Base-by-base conservation (phyloP, 2,888 invertebrate genomes). In the Lathronympha strigana region DNA sequence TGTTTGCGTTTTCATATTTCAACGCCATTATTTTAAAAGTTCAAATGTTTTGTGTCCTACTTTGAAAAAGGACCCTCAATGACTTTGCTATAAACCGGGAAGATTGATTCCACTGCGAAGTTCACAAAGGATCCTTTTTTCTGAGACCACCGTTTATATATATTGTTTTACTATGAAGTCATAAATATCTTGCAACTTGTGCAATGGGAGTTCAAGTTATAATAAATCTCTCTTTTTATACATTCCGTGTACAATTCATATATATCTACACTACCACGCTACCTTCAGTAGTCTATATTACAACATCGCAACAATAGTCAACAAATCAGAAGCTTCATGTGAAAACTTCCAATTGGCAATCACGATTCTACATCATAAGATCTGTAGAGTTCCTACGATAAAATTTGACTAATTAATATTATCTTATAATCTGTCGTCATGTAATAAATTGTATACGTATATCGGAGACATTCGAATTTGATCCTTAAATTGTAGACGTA, bases 391-490 rank as follows among this genome's bases (percentile, higher is more conserved):
- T 47, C 11, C 40, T 51, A 47, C 21, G 23, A 28, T 8, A 15
- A 11, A 25, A 33, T 53, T 38, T n/a, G 9, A 25, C 50, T 17
- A 33, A 25, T 40, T 61, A 55, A 40, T 21, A 19, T 40, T 40
- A 45, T 8, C 21, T 60, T 55, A 33, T 2, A 25, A 1, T 61
- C 9, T 31, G 28, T 57, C 43, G 43, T 57, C 57, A 31, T 31
- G 43, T 31, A n/a, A 19, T 17, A 38, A 23, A 55, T 19, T 28
- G 25, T 61, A 53, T 50, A 62, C 47, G 54, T 47, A 49, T 36
- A 38, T 54, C 66, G 47, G 66, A 61, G 49, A 31, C 53, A 60
- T 38, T 54, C 54, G 53, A 40, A 36, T 51, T 53, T n/a, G 23
- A 45, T 60, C 33, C 45, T 61, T 61, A 63, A 19, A 5, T 0